Conservation (phyloP, 1,140 invertebrate genomes). For the Procambarus clarkii region DNA sequence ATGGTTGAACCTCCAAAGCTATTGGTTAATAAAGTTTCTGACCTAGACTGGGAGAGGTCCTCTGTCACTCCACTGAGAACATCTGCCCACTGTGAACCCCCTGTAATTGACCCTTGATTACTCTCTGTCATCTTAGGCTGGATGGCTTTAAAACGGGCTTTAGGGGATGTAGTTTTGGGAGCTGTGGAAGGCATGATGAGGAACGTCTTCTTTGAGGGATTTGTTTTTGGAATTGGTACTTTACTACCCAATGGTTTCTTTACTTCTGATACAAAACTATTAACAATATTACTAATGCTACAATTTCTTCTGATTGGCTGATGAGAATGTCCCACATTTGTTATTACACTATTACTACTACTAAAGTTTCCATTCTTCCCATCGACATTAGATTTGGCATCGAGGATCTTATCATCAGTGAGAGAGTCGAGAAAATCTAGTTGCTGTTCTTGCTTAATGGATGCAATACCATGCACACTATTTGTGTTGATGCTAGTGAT, state of each 20-base stretch:
- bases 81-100: conserved; percentile 30
- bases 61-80: conserved; percentile 3
- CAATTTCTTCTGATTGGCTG: conserved; percentile 8
- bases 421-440: conserved; percentile 59
- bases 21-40: neutral
- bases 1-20: neutral
- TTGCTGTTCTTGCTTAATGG: conserved; percentile 50
- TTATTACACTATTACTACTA: conserved; percentile 24
- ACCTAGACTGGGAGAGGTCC: neutral
- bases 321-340: conserved; percentile 19
- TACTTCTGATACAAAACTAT: neutral
- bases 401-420: conserved; percentile 51
- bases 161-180: conserved; percentile 42
- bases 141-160: conserved; percentile 59
- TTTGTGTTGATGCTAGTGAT: neutral
- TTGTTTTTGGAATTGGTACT: neutral
- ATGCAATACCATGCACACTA: neutral
- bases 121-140: conserved; percentile 47
- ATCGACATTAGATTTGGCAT: conserved; percentile 31
- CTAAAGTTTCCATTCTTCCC: conserved; percentile 39
- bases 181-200: conserved; percentile 43
- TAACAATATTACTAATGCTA: neutral
- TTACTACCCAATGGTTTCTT: conserved; percentile 12
- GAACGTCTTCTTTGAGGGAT: conserved; percentile 43
- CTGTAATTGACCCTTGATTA: conserved; percentile 11